These are phyloP conservation scores for Lamellibrachia luymesi DNA, from an alignment of 1,140 invertebrate genomes.

Conservation along the genomic window DNA sequence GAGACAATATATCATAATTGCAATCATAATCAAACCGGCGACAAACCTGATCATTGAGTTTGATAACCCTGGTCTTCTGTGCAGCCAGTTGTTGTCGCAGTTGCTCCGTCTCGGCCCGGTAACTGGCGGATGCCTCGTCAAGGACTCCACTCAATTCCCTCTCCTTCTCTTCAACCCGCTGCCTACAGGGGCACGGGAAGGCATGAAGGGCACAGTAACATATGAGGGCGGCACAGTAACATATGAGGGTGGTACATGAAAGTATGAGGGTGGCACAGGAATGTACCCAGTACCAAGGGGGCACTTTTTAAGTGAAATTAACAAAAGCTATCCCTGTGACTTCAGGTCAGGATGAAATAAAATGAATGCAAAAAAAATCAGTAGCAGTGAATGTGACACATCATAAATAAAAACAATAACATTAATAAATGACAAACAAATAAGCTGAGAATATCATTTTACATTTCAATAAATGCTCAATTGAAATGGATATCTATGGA, in stretches of 20 bases:
- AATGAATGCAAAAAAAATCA: background rate
- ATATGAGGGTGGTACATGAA: no score
- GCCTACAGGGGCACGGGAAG: background rate
- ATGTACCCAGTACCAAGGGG: no score
- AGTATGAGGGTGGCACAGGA: no score
- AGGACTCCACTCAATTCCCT: background rate
- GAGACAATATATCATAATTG: no score
- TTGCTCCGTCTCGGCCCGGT: background rate
- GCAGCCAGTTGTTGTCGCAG: background rate
- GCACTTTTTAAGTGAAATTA: no score
- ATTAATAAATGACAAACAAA: no score
- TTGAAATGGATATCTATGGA: no score
- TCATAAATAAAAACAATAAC: background rate
- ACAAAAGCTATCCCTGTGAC: no score
- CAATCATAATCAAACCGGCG: no score
- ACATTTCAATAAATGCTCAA: no score
- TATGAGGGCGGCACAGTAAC: no score
- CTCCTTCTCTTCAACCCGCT: conserved; percentile 26
- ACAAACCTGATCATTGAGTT: conserved; percentile 8
- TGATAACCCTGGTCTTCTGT: background rate
- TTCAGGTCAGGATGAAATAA: background rate
- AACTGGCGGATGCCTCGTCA: background rate
- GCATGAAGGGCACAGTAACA: background rate
- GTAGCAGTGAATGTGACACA: background rate
- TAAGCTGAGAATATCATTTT: no score